Evolutionary conservation across 1,140 invertebrate species (phyloP).

Genomic region (Eriosoma lanigerum): DNA sequence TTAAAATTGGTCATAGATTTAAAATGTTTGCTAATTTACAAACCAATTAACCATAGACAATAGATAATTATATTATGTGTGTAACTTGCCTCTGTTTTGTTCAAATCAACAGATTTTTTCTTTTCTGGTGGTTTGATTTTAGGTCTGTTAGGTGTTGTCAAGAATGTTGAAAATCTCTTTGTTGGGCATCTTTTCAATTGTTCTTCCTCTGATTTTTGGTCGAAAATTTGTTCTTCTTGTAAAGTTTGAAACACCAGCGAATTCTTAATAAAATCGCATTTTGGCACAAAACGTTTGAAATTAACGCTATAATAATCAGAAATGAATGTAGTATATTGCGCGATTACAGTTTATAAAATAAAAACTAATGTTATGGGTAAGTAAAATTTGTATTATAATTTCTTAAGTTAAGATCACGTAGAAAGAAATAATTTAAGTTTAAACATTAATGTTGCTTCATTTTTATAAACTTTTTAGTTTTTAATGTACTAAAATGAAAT

Average conservation of each 20-base stretch:
- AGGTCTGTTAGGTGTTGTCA: constrained; percentile 54
- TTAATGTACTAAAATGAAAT: no score
- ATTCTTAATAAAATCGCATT: constrained; percentile 65
- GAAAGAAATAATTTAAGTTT: no score
- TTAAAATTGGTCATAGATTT: neutral
- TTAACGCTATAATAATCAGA: constrained; percentile 62
- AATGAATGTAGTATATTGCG: no score
- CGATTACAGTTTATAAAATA: no score
- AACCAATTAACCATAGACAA: no score
- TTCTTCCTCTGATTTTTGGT: constrained; percentile 56
- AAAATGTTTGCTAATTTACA: neutral
- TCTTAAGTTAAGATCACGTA: no score
- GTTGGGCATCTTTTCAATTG: constrained; percentile 55
- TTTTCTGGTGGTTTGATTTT: constrained; percentile 53
- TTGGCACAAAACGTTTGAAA: constrained; percentile 69
- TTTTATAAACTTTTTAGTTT: no score
- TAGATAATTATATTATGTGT: neutral
- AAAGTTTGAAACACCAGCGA: constrained; percentile 69
- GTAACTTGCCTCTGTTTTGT: neutral
- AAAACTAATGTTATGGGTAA: no score
- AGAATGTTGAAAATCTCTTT: constrained; percentile 57
- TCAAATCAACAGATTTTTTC: constrained; percentile 38
- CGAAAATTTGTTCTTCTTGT: constrained; percentile 56
- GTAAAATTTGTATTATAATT: no score
- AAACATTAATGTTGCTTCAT: no score